Evolutionary conservation across 2,888 invertebrate species (phyloP).

Genomic region (Spodoptera exigua): DNA sequence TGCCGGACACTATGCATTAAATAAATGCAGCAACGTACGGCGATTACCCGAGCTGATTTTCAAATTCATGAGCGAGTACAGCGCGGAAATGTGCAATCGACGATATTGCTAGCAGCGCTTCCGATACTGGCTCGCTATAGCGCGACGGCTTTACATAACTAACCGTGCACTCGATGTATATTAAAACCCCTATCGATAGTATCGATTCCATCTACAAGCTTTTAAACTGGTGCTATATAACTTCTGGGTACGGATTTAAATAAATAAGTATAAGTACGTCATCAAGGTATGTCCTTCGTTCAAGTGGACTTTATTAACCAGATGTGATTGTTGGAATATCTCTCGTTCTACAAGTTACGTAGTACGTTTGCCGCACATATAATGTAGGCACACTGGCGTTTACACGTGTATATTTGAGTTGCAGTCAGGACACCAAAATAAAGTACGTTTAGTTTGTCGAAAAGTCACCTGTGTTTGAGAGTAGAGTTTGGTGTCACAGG

Average conservation of each 20-base stretch:
- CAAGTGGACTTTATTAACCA: too few species aligned
- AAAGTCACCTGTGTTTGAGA: too few species aligned
- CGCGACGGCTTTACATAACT: constrained; percentile 21
- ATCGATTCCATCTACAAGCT: constrained; percentile 29
- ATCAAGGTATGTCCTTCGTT: too few species aligned
- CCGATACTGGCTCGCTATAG: constrained; percentile 36
- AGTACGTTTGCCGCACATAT: too few species aligned
- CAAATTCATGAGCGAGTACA: constrained; percentile 63
- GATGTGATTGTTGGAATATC: too few species aligned
- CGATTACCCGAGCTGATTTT: constrained; percentile 55
- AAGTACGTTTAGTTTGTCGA: too few species aligned
- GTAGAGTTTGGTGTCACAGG: too few species aligned
- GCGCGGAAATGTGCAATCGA: constrained; percentile 68
- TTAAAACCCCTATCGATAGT: constrained; percentile 15
- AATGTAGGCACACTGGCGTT: too few species aligned
- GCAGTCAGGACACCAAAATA: too few species aligned
- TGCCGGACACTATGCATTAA: constrained; percentile 18
- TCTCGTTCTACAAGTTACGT: too few species aligned
- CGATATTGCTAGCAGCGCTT: constrained; percentile 63
- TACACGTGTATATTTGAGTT: too few species aligned
- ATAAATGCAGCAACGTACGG: constrained; percentile 23
- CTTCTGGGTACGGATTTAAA: background rate
- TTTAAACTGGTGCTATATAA: constrained; percentile 17
- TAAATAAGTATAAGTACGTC: background rate
- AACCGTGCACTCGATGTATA: constrained; percentile 31